These are phyloP conservation scores for Hoplias malabaricus DNA, from an alignment of 2,113 vertebrate species.

Conservation along the genomic window DNA sequence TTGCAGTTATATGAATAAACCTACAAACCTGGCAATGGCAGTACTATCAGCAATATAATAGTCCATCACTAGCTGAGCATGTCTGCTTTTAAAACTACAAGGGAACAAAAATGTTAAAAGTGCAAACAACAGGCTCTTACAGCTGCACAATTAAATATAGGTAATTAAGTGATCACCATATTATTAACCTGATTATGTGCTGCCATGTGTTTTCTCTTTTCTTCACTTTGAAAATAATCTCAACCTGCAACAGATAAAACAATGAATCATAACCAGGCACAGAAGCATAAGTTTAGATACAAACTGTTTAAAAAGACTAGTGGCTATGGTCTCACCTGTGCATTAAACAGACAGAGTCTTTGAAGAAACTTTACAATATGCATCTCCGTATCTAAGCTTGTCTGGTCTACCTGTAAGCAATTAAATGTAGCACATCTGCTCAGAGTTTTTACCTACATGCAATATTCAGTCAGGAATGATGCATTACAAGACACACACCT, in stretches of 20 bases:
- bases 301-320: slow-evolving; percentile 7
- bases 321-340: slow-evolving; percentile 65
- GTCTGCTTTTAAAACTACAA: slow-evolving; percentile 12
- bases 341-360: slow-evolving; percentile 71
- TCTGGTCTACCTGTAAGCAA: slow-evolving; percentile 3
- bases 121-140: background rate
- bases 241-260: slow-evolving; percentile 54
- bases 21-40: slow-evolving; percentile 23
- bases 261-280: background rate
- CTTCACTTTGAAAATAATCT: slow-evolving; percentile 61
- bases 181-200: slow-evolving; percentile 60
- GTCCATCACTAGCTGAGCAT: background rate
- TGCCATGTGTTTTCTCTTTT: slow-evolving; percentile 40
- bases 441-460: background rate
- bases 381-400: background rate
- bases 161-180: background rate
- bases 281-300: background rate
- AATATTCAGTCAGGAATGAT: background rate
- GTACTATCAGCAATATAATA: slow-evolving; percentile 22
- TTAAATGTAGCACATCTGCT: background rate
- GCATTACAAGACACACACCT: slow-evolving; percentile 7
- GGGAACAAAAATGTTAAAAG: background rate
- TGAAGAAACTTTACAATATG: slow-evolving; percentile 68
- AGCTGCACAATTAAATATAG: background rate
- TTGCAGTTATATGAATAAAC: background rate